Percentiles rank a stretch among this genome's conserved stretches.
phyloP scores from a whole-genome alignment of 1,140 invertebrate genomes.

The Pteromalus puparum region DNA sequence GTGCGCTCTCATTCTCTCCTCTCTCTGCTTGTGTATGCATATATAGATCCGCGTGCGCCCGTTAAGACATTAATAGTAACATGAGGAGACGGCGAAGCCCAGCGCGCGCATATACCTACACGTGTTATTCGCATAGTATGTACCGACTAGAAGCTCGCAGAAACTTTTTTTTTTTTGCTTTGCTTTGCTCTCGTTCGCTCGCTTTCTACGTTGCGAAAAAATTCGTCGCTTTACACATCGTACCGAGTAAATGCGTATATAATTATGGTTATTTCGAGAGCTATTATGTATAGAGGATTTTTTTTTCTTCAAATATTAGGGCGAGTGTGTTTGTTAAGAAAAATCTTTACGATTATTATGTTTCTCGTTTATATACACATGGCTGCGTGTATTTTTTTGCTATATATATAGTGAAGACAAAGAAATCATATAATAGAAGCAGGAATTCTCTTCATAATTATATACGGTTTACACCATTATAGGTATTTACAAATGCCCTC shows the following conservation, averaged over 20 bases:
- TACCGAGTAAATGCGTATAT: slow-evolving; percentile 22
- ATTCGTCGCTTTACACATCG: neutral
- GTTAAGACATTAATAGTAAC: slow-evolving; percentile 54
- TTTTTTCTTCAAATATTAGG: too few relatives aligned
- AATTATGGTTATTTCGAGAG: slow-evolving; percentile 31
- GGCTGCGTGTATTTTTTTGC: neutral
- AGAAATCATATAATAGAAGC: neutral
- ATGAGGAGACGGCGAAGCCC: slow-evolving; percentile 34
- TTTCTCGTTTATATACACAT: slow-evolving; percentile 16
- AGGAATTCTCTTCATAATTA: neutral
- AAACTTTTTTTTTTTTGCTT: slow-evolving; percentile 13
- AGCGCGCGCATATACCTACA: neutral
- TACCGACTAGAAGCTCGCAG: slow-evolving; percentile 44
- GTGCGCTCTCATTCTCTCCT: slow-evolving; percentile 19
- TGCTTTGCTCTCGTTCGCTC: neutral
- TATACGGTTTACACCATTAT: neutral
- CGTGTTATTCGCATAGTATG: slow-evolving; percentile 23
- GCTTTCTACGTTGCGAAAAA: slow-evolving; percentile 10
- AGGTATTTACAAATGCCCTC: neutral
- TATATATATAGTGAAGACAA: neutral
- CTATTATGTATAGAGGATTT: neutral
- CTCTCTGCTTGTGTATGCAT: slow-evolving; percentile 7
- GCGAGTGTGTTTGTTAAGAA: neutral
- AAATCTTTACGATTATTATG: slow-evolving; percentile 18
- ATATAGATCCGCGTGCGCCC: neutral